A percentile compares a stretch with the other conserved stretches of the same genome.
phyloP scores from a whole-genome alignment of 2,888 invertebrate genomes.

The Callimorpha dominula region DNA sequence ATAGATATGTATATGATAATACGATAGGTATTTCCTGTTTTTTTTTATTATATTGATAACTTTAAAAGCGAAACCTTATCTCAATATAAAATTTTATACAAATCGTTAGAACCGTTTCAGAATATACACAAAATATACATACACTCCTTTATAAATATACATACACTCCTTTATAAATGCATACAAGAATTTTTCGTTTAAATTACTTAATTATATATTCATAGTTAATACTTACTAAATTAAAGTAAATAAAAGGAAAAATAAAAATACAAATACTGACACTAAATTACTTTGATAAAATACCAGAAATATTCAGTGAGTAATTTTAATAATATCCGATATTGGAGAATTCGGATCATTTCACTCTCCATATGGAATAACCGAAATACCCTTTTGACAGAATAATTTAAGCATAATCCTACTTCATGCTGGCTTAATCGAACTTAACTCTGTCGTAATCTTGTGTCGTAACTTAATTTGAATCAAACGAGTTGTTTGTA shows the following conservation, averaged over 20 bases:
- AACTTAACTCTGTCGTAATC: constrained; percentile 11
- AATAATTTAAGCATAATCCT: constrained; percentile 7
- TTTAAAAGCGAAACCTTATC: no score
- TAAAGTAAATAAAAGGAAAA: background rate
- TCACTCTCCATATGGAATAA: background rate
- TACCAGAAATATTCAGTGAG: background rate
- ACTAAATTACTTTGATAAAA: background rate
- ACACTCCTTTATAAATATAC: no score
- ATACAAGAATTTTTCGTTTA: no score
- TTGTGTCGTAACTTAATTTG: constrained; percentile 9
- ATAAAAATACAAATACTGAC: background rate
- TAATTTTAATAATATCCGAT: background rate
- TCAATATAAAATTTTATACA: no score
- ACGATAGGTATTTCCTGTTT: no score
- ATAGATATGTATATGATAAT: no score
- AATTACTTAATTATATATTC: no score
- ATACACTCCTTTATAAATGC: no score
- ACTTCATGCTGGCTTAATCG: constrained; percentile 10
- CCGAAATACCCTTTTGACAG: constrained; percentile 7
- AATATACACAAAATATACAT: no score
- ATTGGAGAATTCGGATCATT: background rate
- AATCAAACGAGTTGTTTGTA: constrained; percentile 7
- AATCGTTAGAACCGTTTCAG: no score
- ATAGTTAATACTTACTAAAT: background rate
- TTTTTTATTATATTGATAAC: no score